Evolutionary conservation across 1,140 invertebrate species (phyloP).

Genomic region (Halictus rubicundus): DNA sequence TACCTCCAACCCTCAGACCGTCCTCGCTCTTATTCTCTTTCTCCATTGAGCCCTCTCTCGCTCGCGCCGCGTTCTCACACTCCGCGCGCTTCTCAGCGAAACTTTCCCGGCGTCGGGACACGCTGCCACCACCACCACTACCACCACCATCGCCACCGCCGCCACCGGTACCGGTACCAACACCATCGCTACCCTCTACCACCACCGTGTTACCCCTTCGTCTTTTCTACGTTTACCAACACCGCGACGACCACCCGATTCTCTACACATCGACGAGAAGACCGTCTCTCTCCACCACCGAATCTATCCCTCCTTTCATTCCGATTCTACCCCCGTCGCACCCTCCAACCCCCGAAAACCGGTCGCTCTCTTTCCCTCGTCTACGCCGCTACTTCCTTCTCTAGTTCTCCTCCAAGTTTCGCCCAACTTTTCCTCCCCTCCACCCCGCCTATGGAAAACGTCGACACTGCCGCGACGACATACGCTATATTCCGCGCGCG

Average conservation of each 20-base stretch:
- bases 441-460: slow-evolving; percentile 21
- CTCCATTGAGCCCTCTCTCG: slow-evolving; percentile 36
- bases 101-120: slow-evolving; percentile 73
- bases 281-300: slow-evolving; percentile 34
- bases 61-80: slow-evolving; percentile 57
- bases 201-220: slow-evolving; percentile 49
- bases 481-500: slow-evolving; percentile 47
- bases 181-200: slow-evolving; percentile 44
- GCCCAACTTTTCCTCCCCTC: slow-evolving; percentile 67
- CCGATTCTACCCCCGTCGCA: slow-evolving; percentile 46
- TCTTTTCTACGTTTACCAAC: slow-evolving; percentile 56
- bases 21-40: slow-evolving; percentile 57
- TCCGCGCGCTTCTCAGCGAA: slow-evolving; percentile 67
- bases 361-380: slow-evolving; percentile 21
- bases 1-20: slow-evolving; percentile 24
- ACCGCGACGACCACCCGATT: slow-evolving; percentile 40
- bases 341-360: no score
- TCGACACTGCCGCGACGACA: slow-evolving; percentile 59
- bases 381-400: slow-evolving; percentile 53
- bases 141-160: slow-evolving; percentile 20
- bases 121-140: slow-evolving; percentile 57
- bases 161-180: slow-evolving; percentile 27
- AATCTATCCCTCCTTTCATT: slow-evolving; percentile 51
- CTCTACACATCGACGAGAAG: slow-evolving; percentile 42
- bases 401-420: slow-evolving; percentile 66